Base-by-base conservation (phyloP, 2,888 invertebrate species). In the Drosophila siamana region DNA sequence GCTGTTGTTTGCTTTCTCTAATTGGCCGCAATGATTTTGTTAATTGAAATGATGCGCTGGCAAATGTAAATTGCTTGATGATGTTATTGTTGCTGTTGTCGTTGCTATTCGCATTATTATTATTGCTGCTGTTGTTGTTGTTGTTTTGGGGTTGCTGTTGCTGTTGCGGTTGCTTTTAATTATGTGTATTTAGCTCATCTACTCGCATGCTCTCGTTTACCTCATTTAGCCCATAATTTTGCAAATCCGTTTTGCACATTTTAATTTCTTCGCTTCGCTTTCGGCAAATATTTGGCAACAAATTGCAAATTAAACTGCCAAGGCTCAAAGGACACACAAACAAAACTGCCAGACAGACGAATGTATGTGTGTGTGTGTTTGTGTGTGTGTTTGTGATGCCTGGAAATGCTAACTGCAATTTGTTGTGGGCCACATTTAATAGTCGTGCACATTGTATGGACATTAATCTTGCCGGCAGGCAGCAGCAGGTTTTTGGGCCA, bases 1-100 rank as follows among this genome's bases (percentile, higher is more conserved):
- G 48, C 36, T 55, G 51, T 40, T 60, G 56, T 78, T 83, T 66
- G 77, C 78, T 77, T 76, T 80, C 73, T 69, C 80, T 80, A 83
- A 79, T 79, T 83, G 84, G 78, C 78, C 73, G 69, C 80, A 69
- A 64, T 79, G 80, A 69, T 69, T 80, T 79, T 69, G 80, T 83
- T 80, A 79, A 79, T 74, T 74, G 61, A 76, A 74, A 76, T 76
- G 57, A 76, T 76, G 71, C 71, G 54, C 44, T 43, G 43, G 46
- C 46, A 13, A 76, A 76, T 59, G 52, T 61, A 56, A 76, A 70
- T 69, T 70, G 43, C 48, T 54, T 46, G 40, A 19, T 59, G 43
- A 8, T 30, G 51, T 8, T 33, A 33, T 33, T 33, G 33, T 33
- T 33, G 16, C 5, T 30, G 13, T 15, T 57, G 26, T 6, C 33